phyloP scores from a whole-genome alignment of 2,888 invertebrate genomes.

The Cyclophora punctaria region DNA sequence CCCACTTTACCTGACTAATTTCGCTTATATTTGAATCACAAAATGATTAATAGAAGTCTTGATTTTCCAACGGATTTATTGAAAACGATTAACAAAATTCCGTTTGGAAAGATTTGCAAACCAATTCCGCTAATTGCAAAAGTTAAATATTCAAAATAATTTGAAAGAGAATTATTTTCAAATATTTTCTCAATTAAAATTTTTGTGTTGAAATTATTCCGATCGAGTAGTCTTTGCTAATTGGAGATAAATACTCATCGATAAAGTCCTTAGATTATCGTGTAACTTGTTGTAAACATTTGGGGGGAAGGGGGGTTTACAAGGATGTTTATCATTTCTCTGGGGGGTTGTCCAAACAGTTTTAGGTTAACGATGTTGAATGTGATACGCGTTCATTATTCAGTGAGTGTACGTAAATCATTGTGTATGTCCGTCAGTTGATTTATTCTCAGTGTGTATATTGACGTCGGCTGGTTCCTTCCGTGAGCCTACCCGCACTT shows the following conservation, averaged over 20 bases:
- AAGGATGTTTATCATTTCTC: conserved; percentile 1
- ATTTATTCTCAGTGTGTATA: conserved; percentile 49
- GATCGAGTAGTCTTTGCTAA: conserved; percentile 22
- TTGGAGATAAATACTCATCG: conserved; percentile 18
- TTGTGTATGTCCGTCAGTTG: conserved; percentile 37
- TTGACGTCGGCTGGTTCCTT: conserved; percentile 48
- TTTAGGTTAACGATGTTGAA: not conserved
- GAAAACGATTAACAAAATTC: conserved; percentile 29
- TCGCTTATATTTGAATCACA: conserved; percentile 15
- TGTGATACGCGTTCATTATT: conserved; percentile 31
- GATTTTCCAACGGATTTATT: conserved; percentile 23
- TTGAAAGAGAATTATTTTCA: conserved; percentile 23
- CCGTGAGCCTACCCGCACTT: conserved; percentile 38
- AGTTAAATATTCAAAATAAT: conserved; percentile 24
- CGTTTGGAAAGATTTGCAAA: conserved; percentile 21
- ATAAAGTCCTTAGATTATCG: conserved; percentile 8
- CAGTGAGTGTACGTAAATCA: conserved; percentile 42
- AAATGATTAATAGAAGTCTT: conserved; percentile 24
- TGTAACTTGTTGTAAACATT: conserved; percentile 2
- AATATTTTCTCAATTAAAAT: conserved; percentile 22
- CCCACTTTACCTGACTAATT: conserved; percentile 16
- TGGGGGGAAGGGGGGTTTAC: not conserved
- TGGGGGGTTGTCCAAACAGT: not conserved
- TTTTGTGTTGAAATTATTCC: conserved; percentile 23
- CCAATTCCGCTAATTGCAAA: conserved; percentile 30